Conservation (phyloP, 2,888 invertebrate genomes). For the Caenorhabditis sp. region DNA sequence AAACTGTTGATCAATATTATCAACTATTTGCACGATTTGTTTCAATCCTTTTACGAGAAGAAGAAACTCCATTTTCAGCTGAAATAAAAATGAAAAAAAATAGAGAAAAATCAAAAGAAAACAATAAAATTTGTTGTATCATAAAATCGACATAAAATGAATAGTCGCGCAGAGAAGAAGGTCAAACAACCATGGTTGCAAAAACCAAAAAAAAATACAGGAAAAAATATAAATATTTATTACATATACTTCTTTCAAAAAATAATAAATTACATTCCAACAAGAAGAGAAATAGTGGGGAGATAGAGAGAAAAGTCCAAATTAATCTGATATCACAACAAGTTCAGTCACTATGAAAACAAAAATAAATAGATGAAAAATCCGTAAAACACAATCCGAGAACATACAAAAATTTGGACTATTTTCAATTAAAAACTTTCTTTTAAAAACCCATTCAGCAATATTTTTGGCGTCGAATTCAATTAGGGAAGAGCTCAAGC, state of each 20-base stretch:
- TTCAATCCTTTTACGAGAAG: constrained; percentile 50
- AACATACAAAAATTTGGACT: constrained; percentile 9
- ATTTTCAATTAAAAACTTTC: not conserved
- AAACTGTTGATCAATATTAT: constrained; percentile 48
- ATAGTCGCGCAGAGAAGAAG: too few relatives aligned
- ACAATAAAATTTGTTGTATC: not conserved
- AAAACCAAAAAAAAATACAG: too few relatives aligned
- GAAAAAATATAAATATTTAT: too few relatives aligned
- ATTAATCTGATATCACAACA: not conserved
- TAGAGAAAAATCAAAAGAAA: not conserved
- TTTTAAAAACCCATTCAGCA: constrained; percentile 5
- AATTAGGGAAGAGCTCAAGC: not conserved
- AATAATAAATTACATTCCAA: constrained; percentile 1
- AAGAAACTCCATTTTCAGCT: constrained; percentile 10
- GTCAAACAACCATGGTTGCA: too few relatives aligned
- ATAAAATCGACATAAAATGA: too few relatives aligned
- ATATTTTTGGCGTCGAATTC: constrained; percentile 3
- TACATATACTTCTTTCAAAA: not conserved
- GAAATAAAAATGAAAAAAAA: not conserved
- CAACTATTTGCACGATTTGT: constrained; percentile 67
- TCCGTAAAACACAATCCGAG: not conserved
- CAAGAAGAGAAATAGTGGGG: too few relatives aligned
- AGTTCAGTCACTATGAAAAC: not conserved
- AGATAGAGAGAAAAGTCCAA: not conserved
- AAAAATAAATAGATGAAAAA: constrained; percentile 17